Percentiles rank a stretch among this genome's conserved stretches.
These are phyloP conservation scores for Gymnothorax reevesii DNA, from an alignment of 2,797 vertebrate genomes.

Conservation along the genomic window DNA sequence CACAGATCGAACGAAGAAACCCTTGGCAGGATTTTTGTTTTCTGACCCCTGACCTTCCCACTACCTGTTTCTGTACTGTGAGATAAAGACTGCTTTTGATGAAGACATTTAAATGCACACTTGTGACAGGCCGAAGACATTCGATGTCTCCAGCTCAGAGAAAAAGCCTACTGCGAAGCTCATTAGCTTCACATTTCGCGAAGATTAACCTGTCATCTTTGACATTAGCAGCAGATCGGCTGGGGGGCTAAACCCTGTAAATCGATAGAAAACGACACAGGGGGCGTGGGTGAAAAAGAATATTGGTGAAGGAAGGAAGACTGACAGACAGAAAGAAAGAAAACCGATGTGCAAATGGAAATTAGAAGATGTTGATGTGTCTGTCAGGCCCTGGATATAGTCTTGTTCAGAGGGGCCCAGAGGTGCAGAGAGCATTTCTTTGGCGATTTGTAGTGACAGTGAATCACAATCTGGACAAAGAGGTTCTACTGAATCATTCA, in stretches of 20 bases:
- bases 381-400: not conserved
- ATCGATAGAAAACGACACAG: not conserved
- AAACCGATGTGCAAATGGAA: not conserved
- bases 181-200: not conserved
- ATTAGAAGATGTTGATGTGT: not conserved
- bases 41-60: too few relatives aligned
- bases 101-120: not conserved
- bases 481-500: constrained; percentile 8
- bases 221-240: not conserved
- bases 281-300: not conserved
- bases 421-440: not conserved
- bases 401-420: not conserved
- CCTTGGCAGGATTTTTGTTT: too few relatives aligned
- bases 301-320: not conserved
- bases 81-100: not conserved
- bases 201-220: constrained; percentile 13
- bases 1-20: too few relatives aligned
- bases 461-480: not conserved
- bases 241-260: not conserved
- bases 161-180: not conserved
- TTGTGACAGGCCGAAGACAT: not conserved
- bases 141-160: not conserved
- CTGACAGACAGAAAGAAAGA: not conserved
- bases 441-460: not conserved
- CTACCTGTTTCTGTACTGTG: not conserved